Percentiles rank a stretch among this genome's conserved stretches.
Evolutionary conservation across 2,888 invertebrate genomes (phyloP).

Genomic region (Torymus texanus): DNA sequence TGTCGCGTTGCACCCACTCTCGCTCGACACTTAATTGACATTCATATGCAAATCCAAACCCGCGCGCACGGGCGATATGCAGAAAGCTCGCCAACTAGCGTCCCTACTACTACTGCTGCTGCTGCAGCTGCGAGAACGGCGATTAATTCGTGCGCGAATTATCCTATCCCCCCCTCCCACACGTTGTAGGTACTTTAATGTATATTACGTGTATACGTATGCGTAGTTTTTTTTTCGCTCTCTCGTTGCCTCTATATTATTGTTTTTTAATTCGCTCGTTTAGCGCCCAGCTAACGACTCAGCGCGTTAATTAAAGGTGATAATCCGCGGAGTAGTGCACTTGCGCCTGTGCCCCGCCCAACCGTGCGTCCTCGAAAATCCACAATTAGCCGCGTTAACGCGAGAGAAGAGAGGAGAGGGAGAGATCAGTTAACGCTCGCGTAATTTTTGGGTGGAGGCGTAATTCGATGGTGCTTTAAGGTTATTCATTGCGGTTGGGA

Average conservation of each 20-base stretch:
- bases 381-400: too few relatives aligned
- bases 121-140: not conserved
- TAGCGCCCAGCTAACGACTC: too few relatives aligned
- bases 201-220: not conserved
- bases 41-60: constrained; percentile 33
- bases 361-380: too few relatives aligned
- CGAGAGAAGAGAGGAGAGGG: too few relatives aligned
- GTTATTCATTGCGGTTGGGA: too few relatives aligned
- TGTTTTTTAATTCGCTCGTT: too few relatives aligned
- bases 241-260: too few relatives aligned
- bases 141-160: constrained; percentile 7
- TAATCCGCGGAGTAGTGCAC: constrained; percentile 3
- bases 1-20: too few relatives aligned
- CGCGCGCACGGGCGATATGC: not conserved
- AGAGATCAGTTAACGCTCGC: too few relatives aligned
- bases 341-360: too few relatives aligned
- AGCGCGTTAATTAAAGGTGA: constrained; percentile 15
- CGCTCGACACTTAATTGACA: constrained; percentile 35
- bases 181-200: not conserved
- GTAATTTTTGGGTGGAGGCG: too few relatives aligned
- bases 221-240: not conserved
- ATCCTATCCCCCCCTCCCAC: not conserved
- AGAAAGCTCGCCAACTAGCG: not conserved
- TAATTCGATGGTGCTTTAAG: too few relatives aligned
- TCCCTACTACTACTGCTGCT: not conserved